Evolutionary conservation across 2,797 vertebrate genomes (phyloP), one percentile per base, ranked within the genome.

Genomic region (Oryzias sinensis): DNA sequence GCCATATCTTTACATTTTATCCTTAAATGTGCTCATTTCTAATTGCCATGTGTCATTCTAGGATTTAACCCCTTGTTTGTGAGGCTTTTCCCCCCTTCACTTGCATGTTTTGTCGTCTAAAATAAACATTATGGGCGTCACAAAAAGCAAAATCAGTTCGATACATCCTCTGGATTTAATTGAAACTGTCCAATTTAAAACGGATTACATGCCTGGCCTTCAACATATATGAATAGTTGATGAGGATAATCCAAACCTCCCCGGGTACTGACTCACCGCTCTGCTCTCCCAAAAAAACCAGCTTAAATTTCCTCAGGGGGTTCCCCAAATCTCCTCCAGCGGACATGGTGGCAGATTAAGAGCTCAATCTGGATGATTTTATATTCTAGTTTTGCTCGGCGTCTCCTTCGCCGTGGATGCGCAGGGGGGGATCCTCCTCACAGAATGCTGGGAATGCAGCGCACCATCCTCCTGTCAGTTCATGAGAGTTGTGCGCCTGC

Each of bases 251-350:
- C 76, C 52, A 76, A 77, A 44, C 58, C 59, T 54, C 47, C 56
- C 42, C 14, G 43, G 58, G 42, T 40, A 55, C 49, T 68, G 77
- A 94, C 94, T 95, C 85, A 96, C 94, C 94, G 91, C 94, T 96
- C 87, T 96, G 94, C 84, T 96, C 94, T 64, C 94, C 94, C 82
- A 96, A 89, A 92, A 96, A 96, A 22, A 95, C 94, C 70, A 96
- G 92, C 89, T 96, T 96, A 89, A 96, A 96, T 94, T 96, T 96
- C 87, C 94, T 92, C 88, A 96, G 91, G 76, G 94, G 94, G 82
- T 95, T 96, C 89, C 94, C 94, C 85, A 96, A 90, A 82, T 96
- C 94, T 89, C 92, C 94, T 89, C 93, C 94, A 62, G 93, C 86
- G 47, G 94, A 94, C 94, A 96, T 96, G 90, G 55, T 81, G 82